Conservation (phyloP, 2,888 invertebrate species). For the Pycnomerus fuliginosus region DNA sequence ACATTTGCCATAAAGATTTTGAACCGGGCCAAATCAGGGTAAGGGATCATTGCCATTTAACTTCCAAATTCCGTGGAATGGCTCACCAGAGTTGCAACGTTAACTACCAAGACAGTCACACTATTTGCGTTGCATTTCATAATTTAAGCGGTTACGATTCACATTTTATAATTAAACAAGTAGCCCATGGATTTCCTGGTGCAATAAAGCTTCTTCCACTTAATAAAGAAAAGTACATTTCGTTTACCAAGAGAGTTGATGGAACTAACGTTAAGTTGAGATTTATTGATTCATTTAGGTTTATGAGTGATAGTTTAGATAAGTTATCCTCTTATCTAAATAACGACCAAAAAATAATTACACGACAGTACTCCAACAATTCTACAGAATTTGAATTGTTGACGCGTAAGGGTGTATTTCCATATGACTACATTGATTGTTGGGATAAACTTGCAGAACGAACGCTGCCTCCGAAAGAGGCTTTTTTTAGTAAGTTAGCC, state of each 20-base stretch:
- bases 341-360: conserved; percentile 9
- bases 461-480: no score
- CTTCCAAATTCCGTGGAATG: no score
- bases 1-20: conserved; percentile 29
- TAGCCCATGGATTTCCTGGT: conserved; percentile 18
- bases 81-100: no score
- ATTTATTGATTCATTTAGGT: conserved; percentile 38
- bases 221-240: conserved; percentile 42
- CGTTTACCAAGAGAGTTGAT: conserved; percentile 32
- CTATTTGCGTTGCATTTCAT: conserved; percentile 28
- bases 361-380: conserved; percentile 4
- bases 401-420: no score
- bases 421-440: conserved; percentile 41
- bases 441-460: no score
- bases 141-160: no score
- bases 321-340: conserved; percentile 32
- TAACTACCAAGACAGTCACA: conserved; percentile 39
- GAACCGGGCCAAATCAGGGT: conserved; percentile 24
- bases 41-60: conserved; percentile 36
- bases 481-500: no score
- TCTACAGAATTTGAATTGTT: no score
- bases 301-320: conserved; percentile 36
- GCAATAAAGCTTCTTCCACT: conserved; percentile 33
- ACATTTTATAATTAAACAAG: no score
- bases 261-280: conserved; percentile 21